Evolutionary conservation across 2,888 invertebrate species (phyloP), one percentile per base, ranked within the genome.

Genomic region (Calameuta filiformis): DNA sequence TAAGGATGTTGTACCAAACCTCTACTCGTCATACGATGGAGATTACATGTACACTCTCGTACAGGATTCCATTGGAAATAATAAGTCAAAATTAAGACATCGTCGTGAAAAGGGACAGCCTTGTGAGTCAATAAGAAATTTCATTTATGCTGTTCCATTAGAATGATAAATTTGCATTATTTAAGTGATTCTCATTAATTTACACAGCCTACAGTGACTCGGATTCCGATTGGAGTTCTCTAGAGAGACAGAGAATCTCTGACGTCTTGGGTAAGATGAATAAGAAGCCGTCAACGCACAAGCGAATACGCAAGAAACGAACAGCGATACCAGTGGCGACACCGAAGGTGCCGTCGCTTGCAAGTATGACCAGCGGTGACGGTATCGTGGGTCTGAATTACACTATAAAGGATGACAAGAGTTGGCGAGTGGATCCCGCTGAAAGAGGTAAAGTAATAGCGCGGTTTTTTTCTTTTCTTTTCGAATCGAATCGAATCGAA

Each of bases 311-410:
- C 81, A 95, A 95, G 92, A 95, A 95, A 92, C 94, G 95, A 82
- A 94, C 94, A n/a, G 95, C 95, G 30, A 96, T 97, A 87, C 96
- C 97, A 1, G 97, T 97, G 37, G 96, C 97, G 84, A 97, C 97
- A 76, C 97, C 97, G 0, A 93, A 96, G 81, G 96, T 97, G 77
- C 95, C 96, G 11, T 94, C 95, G 78, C 92, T 96, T 83, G 95
- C 94, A 73, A 94, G 88, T 68, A 88, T 90, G 86, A 86, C 87
- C 69, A 88, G 89, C 69, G 89, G 88, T 9, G 92, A 91, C 73
- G 91, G 90, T 74, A 89, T 89, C 69, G 86, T 89, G 30, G 87
- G 90, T 31, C 82, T 91, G 35, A 92, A 91, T 85, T 92, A 92
- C 81, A 89, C 87, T 77, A 83, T 90, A 69, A 92, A 92, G 80